Conservation (phyloP, 2,888 invertebrate species). For the Nephrotoma flavescens region DNA sequence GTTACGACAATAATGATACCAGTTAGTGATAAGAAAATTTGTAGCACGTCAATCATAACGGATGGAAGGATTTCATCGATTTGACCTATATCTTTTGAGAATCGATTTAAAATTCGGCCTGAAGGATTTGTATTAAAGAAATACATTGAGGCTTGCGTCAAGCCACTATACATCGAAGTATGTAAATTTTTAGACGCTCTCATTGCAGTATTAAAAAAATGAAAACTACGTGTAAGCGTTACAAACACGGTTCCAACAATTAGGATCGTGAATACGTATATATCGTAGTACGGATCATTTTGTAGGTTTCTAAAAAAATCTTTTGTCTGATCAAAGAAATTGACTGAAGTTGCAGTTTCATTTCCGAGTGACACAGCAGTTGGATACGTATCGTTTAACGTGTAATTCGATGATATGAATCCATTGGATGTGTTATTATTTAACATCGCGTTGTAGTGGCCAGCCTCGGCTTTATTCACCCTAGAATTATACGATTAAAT, state of each 20-base stretch:
- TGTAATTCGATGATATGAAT: not conserved
- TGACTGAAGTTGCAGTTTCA: not conserved
- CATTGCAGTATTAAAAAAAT: slow-evolving; percentile 47
- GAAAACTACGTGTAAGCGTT: slow-evolving; percentile 28
- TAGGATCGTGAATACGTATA: slow-evolving; percentile 37
- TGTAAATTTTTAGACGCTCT: slow-evolving; percentile 64
- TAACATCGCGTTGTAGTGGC: not conserved
- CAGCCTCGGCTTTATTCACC: not conserved
- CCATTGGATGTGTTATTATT: not conserved
- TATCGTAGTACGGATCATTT: slow-evolving; percentile 9
- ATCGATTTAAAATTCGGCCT: slow-evolving; percentile 70
- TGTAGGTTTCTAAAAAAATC: not conserved
- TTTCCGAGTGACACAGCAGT: not conserved
- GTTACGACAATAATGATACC: slow-evolving; percentile 70
- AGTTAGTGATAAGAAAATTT: slow-evolving; percentile 61
- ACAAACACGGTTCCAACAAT: slow-evolving; percentile 30
- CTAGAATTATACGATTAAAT: slow-evolving; percentile 9
- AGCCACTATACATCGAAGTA: slow-evolving; percentile 67
- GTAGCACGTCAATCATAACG: slow-evolving; percentile 34
- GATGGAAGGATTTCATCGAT: slow-evolving; percentile 33
- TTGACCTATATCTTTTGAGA: slow-evolving; percentile 73
- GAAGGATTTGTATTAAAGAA: slow-evolving; percentile 84
- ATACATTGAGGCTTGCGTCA: slow-evolving; percentile 65
- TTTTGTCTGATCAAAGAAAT: not conserved
- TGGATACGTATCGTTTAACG: not conserved